Base-by-base conservation (phyloP, 2,797 vertebrate species). In the Pithecia hirsuta region DNA sequence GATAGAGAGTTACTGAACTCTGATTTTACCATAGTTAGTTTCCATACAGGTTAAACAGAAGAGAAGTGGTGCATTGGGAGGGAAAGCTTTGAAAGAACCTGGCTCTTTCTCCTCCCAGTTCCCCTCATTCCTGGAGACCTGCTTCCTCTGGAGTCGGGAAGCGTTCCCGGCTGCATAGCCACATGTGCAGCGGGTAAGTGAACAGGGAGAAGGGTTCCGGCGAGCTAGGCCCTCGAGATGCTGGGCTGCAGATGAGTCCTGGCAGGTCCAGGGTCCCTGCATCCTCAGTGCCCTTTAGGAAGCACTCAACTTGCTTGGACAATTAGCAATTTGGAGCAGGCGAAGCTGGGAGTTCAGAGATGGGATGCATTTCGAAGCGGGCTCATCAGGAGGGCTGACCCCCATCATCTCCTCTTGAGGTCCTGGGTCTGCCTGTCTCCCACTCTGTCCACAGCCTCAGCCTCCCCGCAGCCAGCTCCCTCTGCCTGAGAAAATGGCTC, bases 91-190 rank as follows among this genome's bases (percentile, higher is more conserved):
- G 55, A 9, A 44, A 83, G 5, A 22, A 46, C 28, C 57, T 33
- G 36, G 10, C 28, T 61, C 3, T 33, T 46, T 30, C 55, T 61
- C 41, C 52, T 39, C 22, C 5, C 20, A 39, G 50, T 36, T 36
- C 50, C 36, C 50, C 50, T 70, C 50, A 8, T 24, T 24, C 50
- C 50, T 81, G 22, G 50, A 83, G 39, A 22, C 39, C 26, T 59
- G 39, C 14, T 1, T 55, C 41, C 81, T 61, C 3, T 11, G 28
- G 39, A 12, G 39, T 41, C 1, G 19, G 44, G 81, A 61, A 61
- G 28, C 1, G 26, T 26, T 59, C 5, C 17, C 10, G 0, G 11
- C 17, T 30, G 9, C 10, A 41, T 7, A 5, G 15, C 24, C 39
- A 44, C 55, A 70, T 22, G 19, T 19, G n/a, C 67, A 70, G n/a